Evolutionary conservation across 2,113 vertebrate genomes (phyloP).

Genomic region (Siniperca chuatsi): DNA sequence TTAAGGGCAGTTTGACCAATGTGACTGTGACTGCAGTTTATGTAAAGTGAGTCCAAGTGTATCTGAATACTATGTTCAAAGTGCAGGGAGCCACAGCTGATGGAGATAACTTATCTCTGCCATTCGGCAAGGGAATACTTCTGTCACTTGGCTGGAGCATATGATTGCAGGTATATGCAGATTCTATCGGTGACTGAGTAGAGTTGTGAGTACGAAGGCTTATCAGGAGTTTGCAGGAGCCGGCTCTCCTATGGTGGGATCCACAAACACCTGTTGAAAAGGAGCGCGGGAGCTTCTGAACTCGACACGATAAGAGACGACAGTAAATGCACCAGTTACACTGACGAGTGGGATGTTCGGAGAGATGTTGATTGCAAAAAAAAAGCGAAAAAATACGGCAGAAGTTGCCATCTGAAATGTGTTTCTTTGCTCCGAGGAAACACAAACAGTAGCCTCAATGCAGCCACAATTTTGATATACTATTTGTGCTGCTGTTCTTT

Average conservation of each 20-base stretch:
- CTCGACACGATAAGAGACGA: constrained; percentile 55
- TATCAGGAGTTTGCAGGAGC: constrained; percentile 77
- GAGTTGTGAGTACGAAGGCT: constrained; percentile 47
- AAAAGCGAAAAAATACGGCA: constrained; percentile 1
- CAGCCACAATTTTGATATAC: constrained; percentile 3
- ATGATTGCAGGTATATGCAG: constrained; percentile 68
- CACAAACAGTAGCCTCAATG: background rate
- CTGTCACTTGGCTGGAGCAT: constrained; percentile 71
- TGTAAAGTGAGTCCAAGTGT: constrained; percentile 67
- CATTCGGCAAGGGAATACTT: constrained; percentile 56
- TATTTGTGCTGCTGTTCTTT: constrained; percentile 9
- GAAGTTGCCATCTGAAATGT: constrained; percentile 37
- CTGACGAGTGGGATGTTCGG: constrained; percentile 14
- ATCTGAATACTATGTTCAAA: constrained; percentile 68
- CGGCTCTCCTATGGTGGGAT: constrained; percentile 37
- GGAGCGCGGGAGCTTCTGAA: constrained; percentile 45
- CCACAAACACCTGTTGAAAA: constrained; percentile 74
- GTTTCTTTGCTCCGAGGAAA: constrained; percentile 39
- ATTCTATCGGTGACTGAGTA: constrained; percentile 65
- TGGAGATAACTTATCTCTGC: constrained; percentile 67
- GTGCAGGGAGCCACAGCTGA: constrained; percentile 54
- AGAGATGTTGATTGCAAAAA: constrained; percentile 22
- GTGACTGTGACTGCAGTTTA: constrained; percentile 33
- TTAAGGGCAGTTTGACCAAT: constrained; percentile 42
- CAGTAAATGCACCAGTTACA: background rate